phyloP scores from a whole-genome alignment of 2,113 vertebrate genomes.

The Turnix velox region DNA sequence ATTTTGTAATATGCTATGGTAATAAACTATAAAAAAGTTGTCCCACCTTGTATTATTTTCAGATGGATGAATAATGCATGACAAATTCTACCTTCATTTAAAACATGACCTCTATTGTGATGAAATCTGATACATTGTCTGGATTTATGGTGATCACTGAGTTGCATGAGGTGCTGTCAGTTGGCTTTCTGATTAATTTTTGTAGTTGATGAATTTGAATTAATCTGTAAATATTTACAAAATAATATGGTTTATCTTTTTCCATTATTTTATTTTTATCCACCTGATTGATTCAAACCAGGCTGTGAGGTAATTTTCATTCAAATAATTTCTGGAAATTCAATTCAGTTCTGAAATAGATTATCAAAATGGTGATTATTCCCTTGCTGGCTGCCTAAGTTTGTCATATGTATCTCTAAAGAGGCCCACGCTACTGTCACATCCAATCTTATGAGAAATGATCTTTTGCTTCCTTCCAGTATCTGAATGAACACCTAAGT shows the following conservation, averaged over 20 bases:
- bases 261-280: neutral
- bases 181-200: constrained; percentile 47
- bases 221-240: constrained; percentile 55
- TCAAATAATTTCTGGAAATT: constrained; percentile 29
- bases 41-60: constrained; percentile 63
- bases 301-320: constrained; percentile 7
- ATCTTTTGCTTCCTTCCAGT: neutral
- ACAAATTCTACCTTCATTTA: constrained; percentile 43
- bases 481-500: neutral
- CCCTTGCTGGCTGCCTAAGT: neutral
- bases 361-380: constrained; percentile 34
- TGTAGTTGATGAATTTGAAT: constrained; percentile 16
- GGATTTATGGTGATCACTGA: constrained; percentile 10
- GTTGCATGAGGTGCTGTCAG: constrained; percentile 5
- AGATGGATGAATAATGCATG: constrained; percentile 52
- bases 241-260: neutral
- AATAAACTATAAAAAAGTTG: constrained; percentile 60
- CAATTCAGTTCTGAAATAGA: constrained; percentile 12
- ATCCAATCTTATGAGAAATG: neutral
- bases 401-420: neutral
- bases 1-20: constrained; percentile 59
- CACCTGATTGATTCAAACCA: neutral
- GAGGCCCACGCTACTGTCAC: neutral
- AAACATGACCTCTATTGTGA: constrained; percentile 53
- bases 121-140: constrained; percentile 46